Percentiles rank a stretch among this genome's conserved stretches.
phyloP scores from a whole-genome alignment of 2,797 vertebrate species.

The Sebastes minor region DNA sequence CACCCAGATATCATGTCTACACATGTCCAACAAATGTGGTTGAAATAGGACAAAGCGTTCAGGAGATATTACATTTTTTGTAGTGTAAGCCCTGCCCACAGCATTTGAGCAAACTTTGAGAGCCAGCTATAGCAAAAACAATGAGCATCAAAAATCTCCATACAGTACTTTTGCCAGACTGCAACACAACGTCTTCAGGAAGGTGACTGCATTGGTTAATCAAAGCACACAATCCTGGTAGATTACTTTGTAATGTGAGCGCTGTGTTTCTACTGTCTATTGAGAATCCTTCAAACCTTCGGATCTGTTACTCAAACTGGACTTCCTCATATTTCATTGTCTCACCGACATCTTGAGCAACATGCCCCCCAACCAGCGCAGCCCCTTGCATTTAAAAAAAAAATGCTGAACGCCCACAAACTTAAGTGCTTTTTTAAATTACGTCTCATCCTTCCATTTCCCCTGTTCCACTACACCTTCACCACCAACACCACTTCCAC shows the following conservation, averaged over 20 bases:
- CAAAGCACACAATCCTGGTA: not conserved
- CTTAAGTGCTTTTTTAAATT: conserved; percentile 17
- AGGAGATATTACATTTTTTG: no score
- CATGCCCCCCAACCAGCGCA: not conserved
- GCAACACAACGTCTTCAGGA: not conserved
- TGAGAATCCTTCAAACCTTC: no score
- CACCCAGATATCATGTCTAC: no score
- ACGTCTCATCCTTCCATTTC: not conserved
- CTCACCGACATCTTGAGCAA: not conserved
- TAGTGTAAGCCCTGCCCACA: no score
- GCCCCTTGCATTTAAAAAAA: not conserved
- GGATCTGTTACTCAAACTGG: not conserved
- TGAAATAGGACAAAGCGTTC: no score
- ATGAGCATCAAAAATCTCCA: no score
- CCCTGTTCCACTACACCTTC: not conserved
- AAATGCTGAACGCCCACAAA: not conserved
- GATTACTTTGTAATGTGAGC: not conserved
- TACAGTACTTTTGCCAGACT: not conserved
- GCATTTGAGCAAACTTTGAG: no score
- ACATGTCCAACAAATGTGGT: no score
- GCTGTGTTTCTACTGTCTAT: not conserved
- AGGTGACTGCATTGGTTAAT: not conserved
- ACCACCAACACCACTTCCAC: conserved; percentile 30
- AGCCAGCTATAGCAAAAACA: no score
- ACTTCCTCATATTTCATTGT: not conserved